Conservation (phyloP, 2,797 vertebrate species). For the Lateolabrax maculatus region DNA sequence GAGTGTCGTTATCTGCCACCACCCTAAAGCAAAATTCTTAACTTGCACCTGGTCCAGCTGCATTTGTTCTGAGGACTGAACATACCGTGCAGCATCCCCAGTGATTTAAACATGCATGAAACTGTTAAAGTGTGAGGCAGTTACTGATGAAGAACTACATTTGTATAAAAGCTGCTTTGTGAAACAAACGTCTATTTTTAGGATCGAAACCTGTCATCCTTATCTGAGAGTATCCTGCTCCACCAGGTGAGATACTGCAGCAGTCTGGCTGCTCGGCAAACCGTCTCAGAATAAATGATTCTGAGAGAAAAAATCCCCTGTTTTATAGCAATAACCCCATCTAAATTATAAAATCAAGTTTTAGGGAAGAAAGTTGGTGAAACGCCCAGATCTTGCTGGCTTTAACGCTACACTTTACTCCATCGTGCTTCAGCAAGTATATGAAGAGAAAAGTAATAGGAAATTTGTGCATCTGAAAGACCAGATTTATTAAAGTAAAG, state of each 20-base stretch:
- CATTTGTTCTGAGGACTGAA: constrained; percentile 16
- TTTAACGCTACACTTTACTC: background rate
- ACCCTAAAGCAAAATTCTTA: constrained; percentile 55
- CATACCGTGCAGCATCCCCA: background rate
- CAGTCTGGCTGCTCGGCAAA: background rate
- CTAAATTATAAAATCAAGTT: constrained; percentile 6
- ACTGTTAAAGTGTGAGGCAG: background rate
- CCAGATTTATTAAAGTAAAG: constrained; percentile 25
- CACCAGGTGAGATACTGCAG: background rate
- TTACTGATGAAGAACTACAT: background rate
- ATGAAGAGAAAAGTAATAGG: background rate
- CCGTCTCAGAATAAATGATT: background rate
- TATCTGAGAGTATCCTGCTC: constrained; percentile 2
- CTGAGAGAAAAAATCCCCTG: background rate
- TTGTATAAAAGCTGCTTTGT: background rate
- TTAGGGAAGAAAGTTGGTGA: constrained; percentile 15
- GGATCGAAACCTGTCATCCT: constrained; percentile 10
- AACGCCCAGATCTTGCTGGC: background rate
- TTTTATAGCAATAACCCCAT: background rate
- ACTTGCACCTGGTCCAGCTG: constrained; percentile 62
- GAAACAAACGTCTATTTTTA: constrained; percentile 14
- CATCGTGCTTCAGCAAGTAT: background rate
- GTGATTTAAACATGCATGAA: constrained; percentile 14
- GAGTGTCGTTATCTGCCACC: constrained; percentile 33
- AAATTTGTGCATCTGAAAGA: background rate